Evolutionary conservation across 1,140 invertebrate species (phyloP).

Genomic region (Drosophila bocqueti): DNA sequence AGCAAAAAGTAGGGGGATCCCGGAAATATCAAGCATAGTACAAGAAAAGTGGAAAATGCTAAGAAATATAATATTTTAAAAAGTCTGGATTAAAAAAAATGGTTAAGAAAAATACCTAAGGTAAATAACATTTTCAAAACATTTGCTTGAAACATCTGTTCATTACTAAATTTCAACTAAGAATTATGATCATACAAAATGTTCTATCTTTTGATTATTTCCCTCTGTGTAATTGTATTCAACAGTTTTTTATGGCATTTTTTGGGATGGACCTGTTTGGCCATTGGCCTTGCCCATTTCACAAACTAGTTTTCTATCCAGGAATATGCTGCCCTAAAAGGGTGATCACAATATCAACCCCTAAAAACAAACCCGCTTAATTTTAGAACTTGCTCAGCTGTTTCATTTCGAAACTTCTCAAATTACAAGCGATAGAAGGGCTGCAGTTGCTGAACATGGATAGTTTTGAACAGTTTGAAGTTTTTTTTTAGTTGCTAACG

Average conservation of each 20-base stretch:
- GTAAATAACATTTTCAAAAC: no score
- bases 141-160: no score
- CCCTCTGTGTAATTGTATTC: constrained; percentile 2
- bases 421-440: constrained; percentile 45
- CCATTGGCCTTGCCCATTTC: constrained; percentile 19
- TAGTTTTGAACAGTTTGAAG: background rate
- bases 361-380: constrained; percentile 40
- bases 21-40: background rate
- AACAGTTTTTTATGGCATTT: constrained; percentile 27
- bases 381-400: constrained; percentile 58
- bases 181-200: background rate
- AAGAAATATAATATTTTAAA: no score
- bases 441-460: background rate
- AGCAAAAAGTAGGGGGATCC: background rate
- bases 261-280: constrained; percentile 68
- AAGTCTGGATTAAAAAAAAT: no score
- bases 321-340: constrained; percentile 16
- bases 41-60: no score
- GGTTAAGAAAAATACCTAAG: no score
- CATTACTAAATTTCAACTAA: background rate
- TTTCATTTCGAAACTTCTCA: constrained; percentile 42
- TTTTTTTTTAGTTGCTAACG: background rate
- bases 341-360: constrained; percentile 47
- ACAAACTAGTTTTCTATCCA: constrained; percentile 68
- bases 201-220: background rate